phyloP scores from a whole-genome alignment of 2,797 vertebrate genomes.

The Atherinosoma microstoma region DNA sequence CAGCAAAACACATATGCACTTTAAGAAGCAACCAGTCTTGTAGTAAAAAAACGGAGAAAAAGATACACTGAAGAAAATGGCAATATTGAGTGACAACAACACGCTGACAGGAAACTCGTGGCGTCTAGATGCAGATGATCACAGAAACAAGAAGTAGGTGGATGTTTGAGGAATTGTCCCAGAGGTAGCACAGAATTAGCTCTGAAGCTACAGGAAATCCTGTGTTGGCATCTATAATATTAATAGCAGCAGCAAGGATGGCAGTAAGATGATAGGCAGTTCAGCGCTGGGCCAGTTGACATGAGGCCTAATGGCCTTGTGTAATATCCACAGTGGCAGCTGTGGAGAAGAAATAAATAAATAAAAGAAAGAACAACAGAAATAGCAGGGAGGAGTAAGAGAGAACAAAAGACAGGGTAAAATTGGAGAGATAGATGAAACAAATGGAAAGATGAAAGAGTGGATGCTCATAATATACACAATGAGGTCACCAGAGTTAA shows the following conservation, averaged over 20 bases:
- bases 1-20: slow-evolving; percentile 1
- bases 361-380: slow-evolving; percentile 1
- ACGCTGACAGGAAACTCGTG: neutral
- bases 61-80: neutral
- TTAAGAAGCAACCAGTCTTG: neutral
- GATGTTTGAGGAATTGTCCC: slow-evolving; percentile 43
- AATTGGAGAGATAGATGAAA: slow-evolving; percentile 33
- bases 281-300: slow-evolving; percentile 50
- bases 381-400: slow-evolving; percentile 11
- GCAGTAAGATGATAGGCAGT: slow-evolving; percentile 65
- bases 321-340: slow-evolving; percentile 41
- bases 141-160: slow-evolving; percentile 11
- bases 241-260: slow-evolving; percentile 64
- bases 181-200: slow-evolving; percentile 62
- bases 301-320: slow-evolving; percentile 44
- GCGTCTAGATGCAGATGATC: slow-evolving; percentile 7
- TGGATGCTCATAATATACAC: slow-evolving; percentile 43
- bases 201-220: slow-evolving; percentile 71
- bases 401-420: slow-evolving; percentile 9
- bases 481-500: slow-evolving; percentile 59
- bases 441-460: slow-evolving; percentile 22
- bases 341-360: slow-evolving; percentile 34
- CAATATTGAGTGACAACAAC: slow-evolving; percentile 9
- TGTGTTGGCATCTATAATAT: slow-evolving; percentile 58
- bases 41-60: neutral